Evolutionary conservation across 2,888 invertebrate genomes (phyloP).

Genomic region (Phoronis australis): DNA sequence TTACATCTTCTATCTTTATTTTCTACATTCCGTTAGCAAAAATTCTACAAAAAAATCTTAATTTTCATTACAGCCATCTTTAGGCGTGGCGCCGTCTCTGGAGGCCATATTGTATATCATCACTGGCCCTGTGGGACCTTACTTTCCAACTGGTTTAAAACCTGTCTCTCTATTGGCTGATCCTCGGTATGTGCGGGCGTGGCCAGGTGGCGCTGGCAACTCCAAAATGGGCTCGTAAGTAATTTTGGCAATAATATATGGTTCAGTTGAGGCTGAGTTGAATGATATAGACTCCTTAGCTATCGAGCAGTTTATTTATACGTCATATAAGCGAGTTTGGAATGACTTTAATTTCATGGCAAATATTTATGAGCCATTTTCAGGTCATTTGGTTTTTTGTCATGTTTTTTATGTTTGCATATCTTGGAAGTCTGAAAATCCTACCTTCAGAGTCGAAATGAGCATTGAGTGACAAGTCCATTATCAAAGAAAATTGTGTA

Average conservation of each 20-base stretch:
- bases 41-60: no score
- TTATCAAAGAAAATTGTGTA: background rate
- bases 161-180: constrained; percentile 88
- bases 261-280: no score
- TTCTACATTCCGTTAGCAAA: no score
- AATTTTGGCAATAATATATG: constrained; percentile 51
- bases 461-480: background rate
- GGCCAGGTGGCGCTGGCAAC: constrained; percentile 88
- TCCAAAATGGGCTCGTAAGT: constrained; percentile 93
- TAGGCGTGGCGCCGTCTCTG: constrained; percentile 83
- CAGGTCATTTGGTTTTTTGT: background rate
- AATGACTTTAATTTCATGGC: no score
- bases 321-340: no score
- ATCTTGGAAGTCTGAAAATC: background rate
- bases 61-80: constrained; percentile 72
- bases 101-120: constrained; percentile 88
- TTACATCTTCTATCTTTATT: no score
- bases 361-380: no score
- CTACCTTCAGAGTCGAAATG: no score
- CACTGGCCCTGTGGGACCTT: constrained; percentile 86
- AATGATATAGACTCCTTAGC: no score
- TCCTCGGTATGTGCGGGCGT: constrained; percentile 69
- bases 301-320: no score
- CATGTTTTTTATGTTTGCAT: background rate
- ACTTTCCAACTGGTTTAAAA: constrained; percentile 68